Evolutionary conservation across 2,113 vertebrate species (phyloP).

Genomic region (Dromas ardeola): DNA sequence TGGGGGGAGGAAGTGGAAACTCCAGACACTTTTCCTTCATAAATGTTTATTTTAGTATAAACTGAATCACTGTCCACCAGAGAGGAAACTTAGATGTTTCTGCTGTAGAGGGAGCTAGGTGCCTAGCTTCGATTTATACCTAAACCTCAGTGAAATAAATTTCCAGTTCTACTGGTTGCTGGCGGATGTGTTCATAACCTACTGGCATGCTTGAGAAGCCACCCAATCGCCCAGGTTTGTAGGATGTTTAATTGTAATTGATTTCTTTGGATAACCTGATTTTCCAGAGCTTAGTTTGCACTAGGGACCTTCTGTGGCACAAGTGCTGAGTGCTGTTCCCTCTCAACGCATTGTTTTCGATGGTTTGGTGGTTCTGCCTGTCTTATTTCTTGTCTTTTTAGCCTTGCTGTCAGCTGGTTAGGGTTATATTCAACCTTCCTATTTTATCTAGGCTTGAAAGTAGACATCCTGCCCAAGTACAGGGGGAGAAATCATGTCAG

Average conservation of each 20-base stretch:
- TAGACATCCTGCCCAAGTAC: neutral
- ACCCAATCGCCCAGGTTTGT: accelerated
- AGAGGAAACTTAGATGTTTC: neutral
- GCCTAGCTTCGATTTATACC: neutral
- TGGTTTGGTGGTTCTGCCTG: neutral
- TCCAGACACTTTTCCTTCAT: neutral
- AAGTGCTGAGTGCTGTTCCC: neutral
- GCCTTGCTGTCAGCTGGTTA: neutral
- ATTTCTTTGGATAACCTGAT: neutral
- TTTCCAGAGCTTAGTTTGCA: neutral
- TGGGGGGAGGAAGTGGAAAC: neutral
- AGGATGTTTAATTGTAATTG: neutral
- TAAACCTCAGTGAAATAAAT: neutral
- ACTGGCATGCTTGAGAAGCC: neutral
- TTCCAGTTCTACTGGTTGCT: neutral
- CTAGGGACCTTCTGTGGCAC: neutral
- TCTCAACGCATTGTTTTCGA: neutral
- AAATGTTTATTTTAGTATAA: neutral
- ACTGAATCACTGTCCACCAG: neutral
- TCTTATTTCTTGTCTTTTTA: neutral
- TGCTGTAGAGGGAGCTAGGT: neutral
- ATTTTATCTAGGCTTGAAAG: neutral
- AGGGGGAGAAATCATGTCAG: neutral
- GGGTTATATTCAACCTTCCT: neutral
- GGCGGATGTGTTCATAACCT: neutral